These are phyloP conservation scores for Paramormyrops kingsleyae DNA, from an alignment of 2,113 vertebrate genomes.

Conservation along the genomic window DNA sequence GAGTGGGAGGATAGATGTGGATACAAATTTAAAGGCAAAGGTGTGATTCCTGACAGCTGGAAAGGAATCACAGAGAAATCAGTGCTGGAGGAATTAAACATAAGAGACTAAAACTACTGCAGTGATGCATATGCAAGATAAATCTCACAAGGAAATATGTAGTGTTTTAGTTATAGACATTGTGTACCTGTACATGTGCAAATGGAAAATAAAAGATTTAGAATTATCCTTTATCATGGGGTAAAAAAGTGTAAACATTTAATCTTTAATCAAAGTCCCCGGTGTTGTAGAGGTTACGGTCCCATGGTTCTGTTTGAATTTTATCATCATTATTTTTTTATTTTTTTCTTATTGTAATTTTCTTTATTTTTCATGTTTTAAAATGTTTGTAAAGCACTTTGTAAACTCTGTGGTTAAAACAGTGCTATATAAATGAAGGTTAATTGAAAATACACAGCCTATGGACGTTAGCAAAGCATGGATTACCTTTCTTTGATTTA, in stretches of 20 bases:
- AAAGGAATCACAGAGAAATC: background rate
- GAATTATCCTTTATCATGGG: background rate
- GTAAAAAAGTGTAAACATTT: background rate
- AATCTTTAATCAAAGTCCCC: background rate
- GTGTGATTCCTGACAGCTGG: constrained; percentile 19
- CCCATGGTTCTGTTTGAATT: too few relatives aligned
- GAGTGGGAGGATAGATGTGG: constrained; percentile 33
- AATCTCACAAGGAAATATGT: background rate
- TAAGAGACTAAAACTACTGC: background rate
- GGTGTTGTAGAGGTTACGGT: too few relatives aligned
- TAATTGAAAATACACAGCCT: background rate
- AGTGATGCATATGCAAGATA: background rate
- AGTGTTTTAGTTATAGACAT: background rate
- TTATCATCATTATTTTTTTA: too few relatives aligned
- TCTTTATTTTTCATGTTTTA: too few relatives aligned
- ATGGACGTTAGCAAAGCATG: background rate
- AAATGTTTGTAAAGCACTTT: too few relatives aligned
- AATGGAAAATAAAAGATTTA: too few relatives aligned
- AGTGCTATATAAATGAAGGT: too few relatives aligned
- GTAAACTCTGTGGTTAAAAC: too few relatives aligned
- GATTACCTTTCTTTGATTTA: background rate
- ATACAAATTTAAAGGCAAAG: background rate
- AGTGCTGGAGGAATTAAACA: background rate
- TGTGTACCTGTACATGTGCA: too few relatives aligned
- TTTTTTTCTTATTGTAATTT: too few relatives aligned